Percentiles rank a stretch among this genome's conserved stretches.
These are phyloP conservation scores for Solenopsis invicta DNA, from an alignment of 1,140 invertebrate genomes.

Conservation along the genomic window DNA sequence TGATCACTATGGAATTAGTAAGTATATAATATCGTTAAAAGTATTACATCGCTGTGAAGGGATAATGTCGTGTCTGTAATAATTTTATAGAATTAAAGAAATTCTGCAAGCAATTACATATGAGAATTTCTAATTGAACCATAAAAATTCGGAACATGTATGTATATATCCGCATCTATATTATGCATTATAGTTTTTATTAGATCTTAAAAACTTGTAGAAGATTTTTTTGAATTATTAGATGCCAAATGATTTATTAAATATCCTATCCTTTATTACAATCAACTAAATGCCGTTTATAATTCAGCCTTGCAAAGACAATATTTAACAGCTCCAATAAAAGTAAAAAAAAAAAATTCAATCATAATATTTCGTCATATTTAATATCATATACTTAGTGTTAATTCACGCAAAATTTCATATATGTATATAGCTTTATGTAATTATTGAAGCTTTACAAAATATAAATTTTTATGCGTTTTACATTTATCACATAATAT, in stretches of 20 bases:
- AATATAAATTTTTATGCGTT: slow-evolving; percentile 1
- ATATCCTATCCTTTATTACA: slow-evolving; percentile 15
- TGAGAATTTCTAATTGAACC: neutral
- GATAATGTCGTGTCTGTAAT: slow-evolving; percentile 78
- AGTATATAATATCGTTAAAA: slow-evolving; percentile 71
- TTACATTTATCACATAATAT: neutral
- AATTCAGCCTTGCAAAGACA: neutral
- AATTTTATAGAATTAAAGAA: slow-evolving; percentile 84
- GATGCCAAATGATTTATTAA: slow-evolving; percentile 39
- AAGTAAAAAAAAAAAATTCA: neutral
- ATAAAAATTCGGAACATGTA: neutral
- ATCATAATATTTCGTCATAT: neutral
- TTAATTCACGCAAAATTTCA: neutral
- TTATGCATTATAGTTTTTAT: neutral
- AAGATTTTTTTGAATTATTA: neutral
- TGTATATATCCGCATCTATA: neutral
- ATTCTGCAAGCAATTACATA: slow-evolving; percentile 79
- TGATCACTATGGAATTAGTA: slow-evolving; percentile 71
- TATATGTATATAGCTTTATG: slow-evolving; percentile 8
- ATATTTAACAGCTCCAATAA: neutral
- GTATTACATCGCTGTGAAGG: slow-evolving; percentile 61
- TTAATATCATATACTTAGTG: neutral
- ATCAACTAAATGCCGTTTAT: neutral
- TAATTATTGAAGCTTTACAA: slow-evolving; percentile 25
- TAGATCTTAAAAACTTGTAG: neutral